Evolutionary conservation across 2,113 vertebrate genomes (phyloP).

Genomic region (Empidonax traillii): DNA sequence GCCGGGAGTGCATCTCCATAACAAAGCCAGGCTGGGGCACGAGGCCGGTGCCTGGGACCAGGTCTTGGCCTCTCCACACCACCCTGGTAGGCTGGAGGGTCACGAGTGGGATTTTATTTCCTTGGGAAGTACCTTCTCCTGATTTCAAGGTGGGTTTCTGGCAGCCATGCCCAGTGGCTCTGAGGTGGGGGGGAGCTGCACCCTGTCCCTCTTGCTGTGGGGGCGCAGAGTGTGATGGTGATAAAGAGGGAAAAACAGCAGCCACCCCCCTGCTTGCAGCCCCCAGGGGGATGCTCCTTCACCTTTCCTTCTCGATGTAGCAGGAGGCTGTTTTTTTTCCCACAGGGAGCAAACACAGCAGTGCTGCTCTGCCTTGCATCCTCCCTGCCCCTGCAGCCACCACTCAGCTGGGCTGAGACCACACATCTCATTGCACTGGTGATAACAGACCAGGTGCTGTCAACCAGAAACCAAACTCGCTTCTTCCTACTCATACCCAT

Average conservation of each 20-base stretch:
- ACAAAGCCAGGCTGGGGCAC: background rate
- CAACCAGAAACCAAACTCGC: background rate
- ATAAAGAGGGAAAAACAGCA: background rate
- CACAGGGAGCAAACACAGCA: rapidly evolving
- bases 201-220: background rate
- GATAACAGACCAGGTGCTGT: background rate
- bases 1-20: background rate
- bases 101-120: background rate
- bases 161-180: background rate
- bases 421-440: rapidly evolving
- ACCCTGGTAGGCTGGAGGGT: background rate
- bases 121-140: background rate
- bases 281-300: background rate
- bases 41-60: background rate
- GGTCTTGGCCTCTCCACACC: background rate
- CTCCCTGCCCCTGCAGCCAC: background rate
- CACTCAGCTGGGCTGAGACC: background rate
- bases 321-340: background rate
- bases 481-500: background rate
- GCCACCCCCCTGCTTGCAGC: background rate
- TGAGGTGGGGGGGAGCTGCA: background rate
- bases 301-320: rapidly evolving
- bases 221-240: background rate
- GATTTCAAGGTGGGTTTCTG: background rate
- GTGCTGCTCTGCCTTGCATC: background rate